Evolutionary conservation across 1,140 invertebrate genomes (phyloP).

Genomic region (Hylaeus volcanicus): DNA sequence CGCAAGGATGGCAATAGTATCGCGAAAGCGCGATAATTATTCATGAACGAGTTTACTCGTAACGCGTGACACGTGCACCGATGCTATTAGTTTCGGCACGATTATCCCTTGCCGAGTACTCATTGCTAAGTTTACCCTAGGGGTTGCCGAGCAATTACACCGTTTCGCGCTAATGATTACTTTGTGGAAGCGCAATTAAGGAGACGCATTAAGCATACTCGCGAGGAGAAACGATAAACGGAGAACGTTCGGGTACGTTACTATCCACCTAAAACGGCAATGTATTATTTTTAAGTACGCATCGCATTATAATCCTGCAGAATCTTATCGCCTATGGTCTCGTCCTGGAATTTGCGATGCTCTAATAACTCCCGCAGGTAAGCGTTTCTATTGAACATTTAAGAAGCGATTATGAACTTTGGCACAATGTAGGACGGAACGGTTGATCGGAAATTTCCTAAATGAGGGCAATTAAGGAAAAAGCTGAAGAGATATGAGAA

Average conservation of each 20-base stretch:
- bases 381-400: background rate
- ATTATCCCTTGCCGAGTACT: constrained; percentile 7
- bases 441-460: background rate
- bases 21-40: background rate
- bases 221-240: constrained; percentile 30
- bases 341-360: constrained; percentile 7
- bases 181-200: constrained; percentile 37
- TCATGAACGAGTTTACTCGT: background rate
- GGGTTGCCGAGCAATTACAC: constrained; percentile 21
- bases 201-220: constrained; percentile 17
- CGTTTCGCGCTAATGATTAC: constrained; percentile 41
- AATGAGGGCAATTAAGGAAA: background rate
- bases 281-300: constrained; percentile 16
- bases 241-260: constrained; percentile 28
- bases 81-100: background rate
- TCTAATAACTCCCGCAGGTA: constrained; percentile 14
- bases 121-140: background rate
- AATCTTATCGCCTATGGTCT: background rate
- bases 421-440: no score
- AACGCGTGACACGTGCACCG: constrained; percentile 11
- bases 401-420: background rate
- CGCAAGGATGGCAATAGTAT: no score
- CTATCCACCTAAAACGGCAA: constrained; percentile 12
- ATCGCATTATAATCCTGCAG: background rate
- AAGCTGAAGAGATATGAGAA: background rate